A percentile compares a stretch with the other conserved stretches of the same genome.
These are phyloP conservation scores for Agelas oroides DNA, from an alignment of 37 sponge, comb jelly and placozoan genomes.

Conservation along the genomic window DNA sequence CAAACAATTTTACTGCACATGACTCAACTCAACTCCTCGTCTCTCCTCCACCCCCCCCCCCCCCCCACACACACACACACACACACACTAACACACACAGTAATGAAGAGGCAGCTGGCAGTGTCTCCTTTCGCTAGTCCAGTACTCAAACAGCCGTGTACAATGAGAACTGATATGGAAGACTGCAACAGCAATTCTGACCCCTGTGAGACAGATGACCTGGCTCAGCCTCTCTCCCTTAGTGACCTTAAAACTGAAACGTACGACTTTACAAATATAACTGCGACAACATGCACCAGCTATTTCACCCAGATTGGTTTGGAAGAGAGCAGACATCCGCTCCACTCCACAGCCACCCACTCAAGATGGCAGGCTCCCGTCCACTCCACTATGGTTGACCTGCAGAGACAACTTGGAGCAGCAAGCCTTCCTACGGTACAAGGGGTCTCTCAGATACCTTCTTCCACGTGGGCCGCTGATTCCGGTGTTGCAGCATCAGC, in stretches of 20 bases:
- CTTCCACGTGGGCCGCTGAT: slow-evolving; percentile 4
- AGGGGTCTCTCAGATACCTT: neutral
- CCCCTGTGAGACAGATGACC: neutral
- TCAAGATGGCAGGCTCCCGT: slow-evolving; percentile 3
- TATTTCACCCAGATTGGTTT: slow-evolving; percentile 3
- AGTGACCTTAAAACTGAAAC: slow-evolving; percentile 40
- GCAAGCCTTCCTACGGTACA: neutral
- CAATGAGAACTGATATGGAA: neutral
- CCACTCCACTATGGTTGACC: slow-evolving; percentile 4
- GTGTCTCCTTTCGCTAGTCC: slow-evolving; percentile 57
- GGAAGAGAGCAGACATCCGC: slow-evolving; percentile 2
- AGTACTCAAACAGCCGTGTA: slow-evolving; percentile 44
- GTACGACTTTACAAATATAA: slow-evolving; percentile 47
- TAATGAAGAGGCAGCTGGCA: slow-evolving; percentile 36
- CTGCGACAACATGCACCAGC: slow-evolving; percentile 28
- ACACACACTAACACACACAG: neutral
- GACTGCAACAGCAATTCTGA: neutral
- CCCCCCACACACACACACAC: too few species aligned
- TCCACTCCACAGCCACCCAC: slow-evolving; percentile 45
- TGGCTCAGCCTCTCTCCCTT: slow-evolving; percentile 41
- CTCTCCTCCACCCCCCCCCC: too few species aligned
- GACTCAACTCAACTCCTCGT: too few species aligned
- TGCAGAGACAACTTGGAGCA: neutral
- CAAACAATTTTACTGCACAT: too few species aligned
- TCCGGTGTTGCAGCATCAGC: slow-evolving; percentile 35